These are phyloP conservation scores for Aulostomus chinensis DNA, from an alignment of 2,797 vertebrate genomes.

Conservation along the genomic window DNA sequence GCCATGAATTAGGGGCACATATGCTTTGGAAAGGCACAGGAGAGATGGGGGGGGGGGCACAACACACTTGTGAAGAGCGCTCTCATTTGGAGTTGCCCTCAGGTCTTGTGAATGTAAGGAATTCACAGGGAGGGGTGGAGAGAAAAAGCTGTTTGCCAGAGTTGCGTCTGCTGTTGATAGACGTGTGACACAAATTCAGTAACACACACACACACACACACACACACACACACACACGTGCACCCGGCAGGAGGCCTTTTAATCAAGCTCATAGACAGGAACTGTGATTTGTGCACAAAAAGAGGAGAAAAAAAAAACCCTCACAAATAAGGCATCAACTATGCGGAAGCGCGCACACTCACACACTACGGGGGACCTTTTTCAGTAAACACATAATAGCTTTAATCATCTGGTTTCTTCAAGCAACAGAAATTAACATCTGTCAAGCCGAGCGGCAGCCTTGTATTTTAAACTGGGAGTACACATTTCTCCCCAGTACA, in stretches of 20 bases:
- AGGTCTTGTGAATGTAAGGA: conserved; percentile 71
- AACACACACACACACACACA: neutral
- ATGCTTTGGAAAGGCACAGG: conserved; percentile 34
- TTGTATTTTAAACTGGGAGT: no score
- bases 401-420: neutral
- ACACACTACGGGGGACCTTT: no score
- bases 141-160: conserved; percentile 37
- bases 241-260: conserved; percentile 24
- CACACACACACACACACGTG: conserved; percentile 1
- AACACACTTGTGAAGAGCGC: conserved; percentile 44
- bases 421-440: neutral
- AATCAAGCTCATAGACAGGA: conserved; percentile 11
- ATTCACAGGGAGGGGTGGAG: conserved; percentile 67
- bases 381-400: no score
- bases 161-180: conserved; percentile 45
- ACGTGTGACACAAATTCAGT: conserved; percentile 25
- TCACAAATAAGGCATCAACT: no score
- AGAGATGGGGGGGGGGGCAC: conserved; percentile 40
- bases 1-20: conserved; percentile 39
- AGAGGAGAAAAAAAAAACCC: no score
- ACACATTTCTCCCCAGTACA: no score
- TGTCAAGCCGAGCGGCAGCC: no score
- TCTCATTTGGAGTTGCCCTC: conserved; percentile 56
- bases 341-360: no score
- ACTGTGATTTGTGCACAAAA: no score